These are phyloP conservation scores for Liopterus haemorrhoidalis DNA, from an alignment of 2,888 invertebrate species.

Conservation along the genomic window DNA sequence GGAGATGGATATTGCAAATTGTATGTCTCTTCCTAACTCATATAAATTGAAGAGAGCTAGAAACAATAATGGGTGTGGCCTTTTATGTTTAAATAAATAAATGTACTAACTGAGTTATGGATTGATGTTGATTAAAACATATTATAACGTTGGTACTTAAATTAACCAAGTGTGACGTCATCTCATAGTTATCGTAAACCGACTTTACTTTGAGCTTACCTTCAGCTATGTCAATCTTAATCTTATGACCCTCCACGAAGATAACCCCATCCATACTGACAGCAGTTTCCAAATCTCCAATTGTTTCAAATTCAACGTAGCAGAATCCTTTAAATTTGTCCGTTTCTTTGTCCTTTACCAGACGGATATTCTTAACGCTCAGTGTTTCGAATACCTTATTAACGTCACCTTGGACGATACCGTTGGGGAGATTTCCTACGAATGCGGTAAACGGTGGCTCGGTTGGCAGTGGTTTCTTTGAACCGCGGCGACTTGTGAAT, in stretches of 20 bases:
- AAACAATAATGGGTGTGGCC: too few species aligned
- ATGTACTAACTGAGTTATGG: too few species aligned
- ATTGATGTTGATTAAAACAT: too few species aligned
- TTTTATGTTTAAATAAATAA: too few species aligned
- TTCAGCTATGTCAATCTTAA: conserved; percentile 83
- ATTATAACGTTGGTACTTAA: too few species aligned
- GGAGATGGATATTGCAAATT: too few species aligned
- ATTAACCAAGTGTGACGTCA: too few species aligned
- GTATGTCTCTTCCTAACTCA: too few species aligned
- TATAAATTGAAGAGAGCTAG: too few species aligned
- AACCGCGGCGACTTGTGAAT: conserved; percentile 56
- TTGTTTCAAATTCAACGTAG: conserved; percentile 90
- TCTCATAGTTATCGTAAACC: too few species aligned
- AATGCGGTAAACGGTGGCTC: conserved; percentile 91
- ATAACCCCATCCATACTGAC: conserved; percentile 74
- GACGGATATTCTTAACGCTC: conserved; percentile 75
- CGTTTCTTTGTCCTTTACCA: conserved; percentile 92
- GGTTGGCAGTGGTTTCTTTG: conserved; percentile 72
- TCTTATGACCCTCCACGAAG: conserved; percentile 65
- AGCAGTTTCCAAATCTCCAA: conserved; percentile 72
- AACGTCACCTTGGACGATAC: conserved; percentile 89
- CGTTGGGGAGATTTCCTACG: conserved; percentile 87
- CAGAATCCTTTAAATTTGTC: conserved; percentile 96
- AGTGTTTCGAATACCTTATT: conserved; percentile 70
- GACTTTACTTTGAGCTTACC: conserved; percentile 61